Percentiles rank a stretch among this genome's conserved stretches.
phyloP scores from a whole-genome alignment of 2,888 invertebrate genomes.

The Psylliodes chrysocephalus region DNA sequence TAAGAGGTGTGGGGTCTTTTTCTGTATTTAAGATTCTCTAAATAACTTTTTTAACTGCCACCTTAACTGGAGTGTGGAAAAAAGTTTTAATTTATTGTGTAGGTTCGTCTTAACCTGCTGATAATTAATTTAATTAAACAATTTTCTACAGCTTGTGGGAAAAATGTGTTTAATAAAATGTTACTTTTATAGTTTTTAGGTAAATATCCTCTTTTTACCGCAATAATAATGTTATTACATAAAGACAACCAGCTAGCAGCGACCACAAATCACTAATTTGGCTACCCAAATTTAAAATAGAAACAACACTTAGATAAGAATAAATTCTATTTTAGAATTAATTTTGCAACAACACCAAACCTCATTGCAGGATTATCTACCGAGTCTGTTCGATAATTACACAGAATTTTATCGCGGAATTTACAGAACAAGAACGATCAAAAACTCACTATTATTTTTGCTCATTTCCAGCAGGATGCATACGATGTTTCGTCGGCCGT shows the following conservation, averaged over 20 bases:
- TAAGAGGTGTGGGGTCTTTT: too few relatives aligned
- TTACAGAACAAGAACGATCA: not conserved
- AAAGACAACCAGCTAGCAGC: not conserved
- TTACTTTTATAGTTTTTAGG: not conserved
- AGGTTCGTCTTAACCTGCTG: too few relatives aligned
- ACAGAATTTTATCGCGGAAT: not conserved
- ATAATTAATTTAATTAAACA: not conserved
- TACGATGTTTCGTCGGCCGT: not conserved
- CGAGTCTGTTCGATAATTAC: too few relatives aligned
- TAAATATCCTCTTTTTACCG: too few relatives aligned
- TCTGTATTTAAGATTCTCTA: too few relatives aligned
- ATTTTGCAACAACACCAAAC: not conserved
- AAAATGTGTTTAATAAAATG: not conserved
- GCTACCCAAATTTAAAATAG: conserved; percentile 6
- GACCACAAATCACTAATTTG: conserved; percentile 16
- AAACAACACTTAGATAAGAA: conserved; percentile 2
- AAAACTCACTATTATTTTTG: not conserved
- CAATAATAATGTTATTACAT: conserved; percentile 2
- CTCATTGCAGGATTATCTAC: not conserved
- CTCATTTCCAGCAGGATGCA: not conserved
- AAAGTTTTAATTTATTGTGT: too few relatives aligned
- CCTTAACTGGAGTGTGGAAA: too few relatives aligned
- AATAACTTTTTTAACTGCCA: too few relatives aligned
- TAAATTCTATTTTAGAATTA: not conserved
- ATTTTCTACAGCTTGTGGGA: not conserved